A percentile compares a stretch with the other conserved stretches of the same genome.
Conservation (phyloP, 2,888 invertebrate genomes). For the Halictus quadricinctus region DNA sequence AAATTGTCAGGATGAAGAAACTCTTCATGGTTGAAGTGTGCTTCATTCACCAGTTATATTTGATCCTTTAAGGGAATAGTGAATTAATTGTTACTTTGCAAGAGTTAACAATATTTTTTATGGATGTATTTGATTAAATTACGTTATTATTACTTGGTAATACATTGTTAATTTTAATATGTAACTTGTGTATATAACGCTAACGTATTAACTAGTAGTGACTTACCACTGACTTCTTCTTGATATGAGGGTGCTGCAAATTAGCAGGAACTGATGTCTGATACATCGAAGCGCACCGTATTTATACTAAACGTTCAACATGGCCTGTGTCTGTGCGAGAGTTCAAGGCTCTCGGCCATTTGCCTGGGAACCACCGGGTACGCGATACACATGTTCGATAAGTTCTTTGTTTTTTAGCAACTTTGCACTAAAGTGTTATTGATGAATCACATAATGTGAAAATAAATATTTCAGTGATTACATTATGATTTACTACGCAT, state of each 20-base stretch:
- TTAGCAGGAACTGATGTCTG: constrained; percentile 22
- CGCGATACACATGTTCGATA: background rate
- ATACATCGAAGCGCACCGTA: constrained; percentile 1
- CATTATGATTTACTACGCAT: background rate
- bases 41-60: background rate
- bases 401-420: background rate
- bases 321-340: background rate
- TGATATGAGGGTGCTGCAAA: background rate
- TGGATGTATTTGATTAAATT: background rate
- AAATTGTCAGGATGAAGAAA: constrained; percentile 6
- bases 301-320: constrained; percentile 38
- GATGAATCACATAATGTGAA: background rate
- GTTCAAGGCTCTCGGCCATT: constrained; percentile 35
- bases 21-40: constrained; percentile 40
- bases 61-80: background rate
- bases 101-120: background rate
- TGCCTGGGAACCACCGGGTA: constrained; percentile 49
- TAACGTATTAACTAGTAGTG: background rate
- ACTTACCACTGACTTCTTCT: constrained; percentile 30
- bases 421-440: background rate
- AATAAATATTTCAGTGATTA: background rate
- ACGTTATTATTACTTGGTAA: background rate
- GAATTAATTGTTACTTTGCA: background rate
- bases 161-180: background rate
- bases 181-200: background rate